A percentile compares a stretch with the other conserved stretches of the same genome.
Evolutionary conservation across 2,797 vertebrate species (phyloP).

Genomic region (Pangasius larnaudii): DNA sequence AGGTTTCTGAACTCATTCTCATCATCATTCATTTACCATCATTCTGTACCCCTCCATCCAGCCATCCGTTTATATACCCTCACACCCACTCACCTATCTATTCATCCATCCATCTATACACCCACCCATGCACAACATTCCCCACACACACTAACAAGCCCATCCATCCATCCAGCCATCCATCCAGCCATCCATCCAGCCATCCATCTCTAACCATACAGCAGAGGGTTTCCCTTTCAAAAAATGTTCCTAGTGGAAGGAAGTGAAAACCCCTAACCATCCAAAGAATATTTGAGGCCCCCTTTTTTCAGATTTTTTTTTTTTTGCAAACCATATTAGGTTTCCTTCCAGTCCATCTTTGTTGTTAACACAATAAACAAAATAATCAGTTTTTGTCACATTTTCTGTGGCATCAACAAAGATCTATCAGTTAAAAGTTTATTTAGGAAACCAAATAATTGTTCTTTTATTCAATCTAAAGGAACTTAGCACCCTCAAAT

Average conservation of each 20-base stretch:
- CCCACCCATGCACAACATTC: not conserved
- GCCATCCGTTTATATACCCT: not conserved
- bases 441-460: not conserved
- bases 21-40: not conserved
- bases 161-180: not conserved
- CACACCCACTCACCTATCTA: not conserved
- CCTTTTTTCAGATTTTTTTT: not conserved
- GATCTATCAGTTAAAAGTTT: not conserved
- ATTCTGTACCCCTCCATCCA: not conserved
- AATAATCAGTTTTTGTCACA: not conserved
- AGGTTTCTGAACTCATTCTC: not conserved
- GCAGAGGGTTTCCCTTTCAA: not conserved
- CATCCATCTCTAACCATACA: not conserved
- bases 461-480: not conserved
- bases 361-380: not conserved
- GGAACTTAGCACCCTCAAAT: not conserved
- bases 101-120: not conserved
- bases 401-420: not conserved
- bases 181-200: too few species aligned
- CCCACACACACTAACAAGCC: not conserved
- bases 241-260: not conserved
- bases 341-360: not conserved
- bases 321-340: not conserved
- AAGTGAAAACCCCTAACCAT: not conserved
- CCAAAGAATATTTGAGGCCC: not conserved